Percentiles rank a stretch among this genome's conserved stretches.
Evolutionary conservation across 2,888 invertebrate genomes (phyloP).

Genomic region (Hydriomena furcata): DNA sequence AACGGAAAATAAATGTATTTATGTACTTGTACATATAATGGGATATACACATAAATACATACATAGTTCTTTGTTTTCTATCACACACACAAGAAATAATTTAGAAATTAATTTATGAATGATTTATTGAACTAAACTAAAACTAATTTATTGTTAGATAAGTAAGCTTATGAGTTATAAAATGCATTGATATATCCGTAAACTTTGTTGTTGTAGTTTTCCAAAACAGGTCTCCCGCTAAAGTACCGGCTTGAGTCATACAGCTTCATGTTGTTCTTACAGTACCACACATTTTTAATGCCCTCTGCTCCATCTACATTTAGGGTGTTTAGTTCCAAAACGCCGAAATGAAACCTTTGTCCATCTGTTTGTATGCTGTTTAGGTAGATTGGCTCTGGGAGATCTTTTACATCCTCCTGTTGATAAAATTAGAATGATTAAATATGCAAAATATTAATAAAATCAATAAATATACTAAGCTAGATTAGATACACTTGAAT

Average conservation of each 20-base stretch:
- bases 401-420: conserved; percentile 84
- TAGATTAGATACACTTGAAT: neutral
- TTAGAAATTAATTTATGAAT: conserved; percentile 37
- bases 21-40: conserved; percentile 82
- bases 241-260: conserved; percentile 87
- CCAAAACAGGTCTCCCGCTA: conserved; percentile 85
- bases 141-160: conserved; percentile 31
- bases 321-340: conserved; percentile 92
- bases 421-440: conserved; percentile 36
- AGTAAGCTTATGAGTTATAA: conserved; percentile 85
- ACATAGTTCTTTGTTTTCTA: conserved; percentile 47
- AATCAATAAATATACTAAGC: neutral
- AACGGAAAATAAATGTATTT: conserved; percentile 73
- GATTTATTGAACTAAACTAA: conserved; percentile 47
- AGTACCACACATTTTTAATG: conserved; percentile 92
- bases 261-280: conserved; percentile 84
- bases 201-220: conserved; percentile 91
- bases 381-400: conserved; percentile 90
- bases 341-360: conserved; percentile 89
- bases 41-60: conserved; percentile 80
- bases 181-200: conserved; percentile 91
- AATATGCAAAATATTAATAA: neutral
- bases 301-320: conserved; percentile 84
- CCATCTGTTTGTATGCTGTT: conserved; percentile 94
- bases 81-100: conserved; percentile 34